Base-by-base conservation (phyloP, 2,113 vertebrate species). In the Mirza zaza region DNA sequence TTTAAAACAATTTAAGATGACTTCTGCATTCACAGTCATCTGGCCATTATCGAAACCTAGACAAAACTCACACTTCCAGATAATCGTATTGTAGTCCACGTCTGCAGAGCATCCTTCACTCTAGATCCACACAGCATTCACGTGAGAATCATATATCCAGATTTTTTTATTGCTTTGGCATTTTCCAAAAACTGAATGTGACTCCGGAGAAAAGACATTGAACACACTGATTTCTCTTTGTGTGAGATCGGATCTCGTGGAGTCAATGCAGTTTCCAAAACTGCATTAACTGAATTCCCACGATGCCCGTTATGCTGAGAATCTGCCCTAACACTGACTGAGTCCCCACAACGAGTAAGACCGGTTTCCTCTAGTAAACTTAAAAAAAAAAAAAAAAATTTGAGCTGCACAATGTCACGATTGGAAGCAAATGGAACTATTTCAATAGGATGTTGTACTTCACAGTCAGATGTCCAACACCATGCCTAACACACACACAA, bases 181-280 rank as follows among this genome's bases (percentile, higher is more conserved):
- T 63, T 70, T 87, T 87, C 10, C 50, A 80, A 89, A 86, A 90
- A 87, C 5, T n/a, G 6, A 61, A 92, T 65, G 5, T 57, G 57
- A 85, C 21, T 75, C 34, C 81, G 71, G 36, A 95, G 50, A 76
- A 95, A 96, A 90, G 71, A 57, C 3, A 23, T 57, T 71, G 90
- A 96, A 67, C 57, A 32, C 55, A 34, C 32, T 39, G 61, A 59
- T 42, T 92, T 67, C 8, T 95, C 65, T 57, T 18, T 63, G 32
- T 25, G 27, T 36, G 18, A 68, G 45, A 61, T 71, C 90, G 63
- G 45, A 61, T 71, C 90, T 48, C 45, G 15, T 15, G 9, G 34
- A 50, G 52, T 83, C 92, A 87, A 82, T 65, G 14, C 61, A 65
- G 29, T 90, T 96, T 97, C 75, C 75, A 61, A 93, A 96, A 91